phyloP scores from a whole-genome alignment of 2,888 invertebrate species.

The Ophraella communa region DNA sequence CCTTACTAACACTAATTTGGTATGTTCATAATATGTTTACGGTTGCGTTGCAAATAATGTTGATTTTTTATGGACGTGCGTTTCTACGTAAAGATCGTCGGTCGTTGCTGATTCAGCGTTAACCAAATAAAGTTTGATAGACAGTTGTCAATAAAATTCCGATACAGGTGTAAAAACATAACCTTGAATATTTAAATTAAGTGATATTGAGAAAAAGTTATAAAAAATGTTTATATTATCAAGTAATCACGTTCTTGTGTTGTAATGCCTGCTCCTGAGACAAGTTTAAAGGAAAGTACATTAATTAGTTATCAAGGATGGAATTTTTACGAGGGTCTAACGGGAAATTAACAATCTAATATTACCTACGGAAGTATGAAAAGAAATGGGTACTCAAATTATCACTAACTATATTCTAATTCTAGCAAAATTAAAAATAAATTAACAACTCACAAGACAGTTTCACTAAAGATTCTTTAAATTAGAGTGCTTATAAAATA shows the following conservation, averaged over 20 bases:
- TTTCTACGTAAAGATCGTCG: not conserved
- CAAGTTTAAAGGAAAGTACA: slow-evolving; percentile 1
- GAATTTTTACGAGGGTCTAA: not conserved
- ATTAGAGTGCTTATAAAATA: no score
- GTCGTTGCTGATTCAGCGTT: not conserved
- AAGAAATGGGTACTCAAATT: no score
- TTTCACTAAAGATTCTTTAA: no score
- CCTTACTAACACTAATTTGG: no score
- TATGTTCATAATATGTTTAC: no score
- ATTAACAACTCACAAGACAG: no score
- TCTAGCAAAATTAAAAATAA: no score
- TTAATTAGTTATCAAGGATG: not conserved
- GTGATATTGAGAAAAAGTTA: not conserved
- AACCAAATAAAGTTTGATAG: not conserved
- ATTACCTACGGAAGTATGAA: no score
- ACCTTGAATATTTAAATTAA: not conserved
- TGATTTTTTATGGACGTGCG: not conserved
- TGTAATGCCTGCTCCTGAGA: not conserved
- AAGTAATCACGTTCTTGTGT: not conserved
- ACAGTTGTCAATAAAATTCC: slow-evolving; percentile 8
- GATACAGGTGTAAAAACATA: not conserved
- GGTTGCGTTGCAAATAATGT: no score
- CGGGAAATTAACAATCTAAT: no score
- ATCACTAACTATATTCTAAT: no score
- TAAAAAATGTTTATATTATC: not conserved